Conservation (phyloP, 2,888 invertebrate genomes). For the Bugula neritina region DNA sequence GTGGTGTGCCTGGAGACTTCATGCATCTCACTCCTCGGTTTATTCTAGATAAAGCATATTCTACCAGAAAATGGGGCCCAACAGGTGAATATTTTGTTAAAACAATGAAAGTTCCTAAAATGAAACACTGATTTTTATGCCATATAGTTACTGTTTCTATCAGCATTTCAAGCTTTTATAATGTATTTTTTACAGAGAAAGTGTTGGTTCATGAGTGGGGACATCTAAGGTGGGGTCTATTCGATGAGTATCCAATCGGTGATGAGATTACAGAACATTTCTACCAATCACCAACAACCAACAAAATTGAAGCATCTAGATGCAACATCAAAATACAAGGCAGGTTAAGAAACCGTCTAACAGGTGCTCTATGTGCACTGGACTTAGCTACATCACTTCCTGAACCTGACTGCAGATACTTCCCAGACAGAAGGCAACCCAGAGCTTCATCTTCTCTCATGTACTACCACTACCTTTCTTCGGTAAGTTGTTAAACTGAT, state of each 20-base stretch:
- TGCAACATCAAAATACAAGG: conserved; percentile 19
- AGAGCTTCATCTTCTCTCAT: conserved; percentile 6
- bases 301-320: conserved; percentile 18
- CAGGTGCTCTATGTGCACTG: conserved; percentile 9
- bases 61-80: conserved; percentile 15
- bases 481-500: conserved; percentile 25
- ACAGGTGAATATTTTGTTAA: no score
- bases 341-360: conserved; percentile 9
- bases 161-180: no score
- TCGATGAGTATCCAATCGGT: conserved; percentile 58
- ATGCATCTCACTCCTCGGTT: conserved; percentile 25
- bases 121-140: no score
- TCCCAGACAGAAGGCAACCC: neutral
- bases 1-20: conserved; percentile 9
- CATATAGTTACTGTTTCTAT: no score
- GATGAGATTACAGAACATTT: conserved; percentile 26
- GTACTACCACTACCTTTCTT: conserved; percentile 24
- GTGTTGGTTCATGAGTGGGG: conserved; percentile 61
- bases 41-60: conserved; percentile 31
- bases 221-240: conserved; percentile 64
- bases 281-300: conserved; percentile 25
- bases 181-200: no score
- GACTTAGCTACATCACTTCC: conserved; percentile 18
- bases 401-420: conserved; percentile 31
- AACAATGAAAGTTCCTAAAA: no score